Base-by-base conservation (phyloP, 1,140 invertebrate genomes). In the Triops longicaudatus region DNA sequence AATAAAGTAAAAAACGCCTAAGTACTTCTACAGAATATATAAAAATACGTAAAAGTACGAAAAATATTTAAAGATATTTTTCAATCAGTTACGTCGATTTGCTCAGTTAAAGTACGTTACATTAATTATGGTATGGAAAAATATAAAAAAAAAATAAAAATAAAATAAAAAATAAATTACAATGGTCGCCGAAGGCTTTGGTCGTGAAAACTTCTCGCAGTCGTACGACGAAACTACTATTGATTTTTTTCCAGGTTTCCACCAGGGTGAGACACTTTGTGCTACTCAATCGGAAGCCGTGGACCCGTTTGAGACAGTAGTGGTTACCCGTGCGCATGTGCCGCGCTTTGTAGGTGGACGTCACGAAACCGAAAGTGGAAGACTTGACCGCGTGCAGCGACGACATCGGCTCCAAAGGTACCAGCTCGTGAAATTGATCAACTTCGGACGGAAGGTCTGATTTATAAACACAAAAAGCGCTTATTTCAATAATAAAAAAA, bases 101-200 rank as follows among this genome's bases (percentile, higher is more conserved):
- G n/a, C n/a, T n/a, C n/a, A n/a, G n/a, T n/a, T n/a, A n/a, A n/a
- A n/a, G n/a, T n/a, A n/a, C n/a, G n/a, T n/a, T n/a, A n/a, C n/a
- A n/a, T n/a, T n/a, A n/a, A n/a, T n/a, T n/a, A n/a, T n/a, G 50
- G 73, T 42, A n/a, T 44, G 14, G 31, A 80, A 75, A 78, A 76
- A 75, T 76, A 78, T 77, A 37, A 63, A 72, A 22, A 27, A 27
- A 12, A 37, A 5, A 80, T 17, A 44, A 44, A 63, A 14, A 63
- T n/a, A 63, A 22, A n/a, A 75, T 72, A 27, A 73, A n/a, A 75
- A 73, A 42, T 75, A 81, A 90, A 92, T 88, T 85, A 96, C 94
- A 98, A 87, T 94, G 92, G 88, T 98, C 97, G 81, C 93, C 92
- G 86, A 98, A 98, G 44, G 92, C 91, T 86, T 97, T 97, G 43